Conservation (phyloP, 2,888 invertebrate species). For the Tinea semifulvella region DNA sequence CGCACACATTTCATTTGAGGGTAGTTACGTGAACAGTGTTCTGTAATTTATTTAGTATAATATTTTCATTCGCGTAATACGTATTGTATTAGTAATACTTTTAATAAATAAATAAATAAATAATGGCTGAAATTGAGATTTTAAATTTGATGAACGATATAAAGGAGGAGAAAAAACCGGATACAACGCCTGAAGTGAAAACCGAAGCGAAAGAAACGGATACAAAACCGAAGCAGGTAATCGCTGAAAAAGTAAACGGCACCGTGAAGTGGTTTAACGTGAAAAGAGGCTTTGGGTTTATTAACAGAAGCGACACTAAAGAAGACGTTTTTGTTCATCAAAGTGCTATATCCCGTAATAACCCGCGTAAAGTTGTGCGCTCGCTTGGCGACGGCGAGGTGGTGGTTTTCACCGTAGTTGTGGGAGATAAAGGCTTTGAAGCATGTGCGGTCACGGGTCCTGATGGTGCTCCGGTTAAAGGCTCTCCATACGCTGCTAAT, state of each 20-base stretch:
- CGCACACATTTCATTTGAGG: no score
- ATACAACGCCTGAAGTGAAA: no score
- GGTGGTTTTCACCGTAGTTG: constrained; percentile 93
- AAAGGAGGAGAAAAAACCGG: no score
- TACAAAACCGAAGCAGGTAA: constrained; percentile 28
- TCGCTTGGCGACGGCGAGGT: constrained; percentile 92
- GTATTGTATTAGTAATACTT: no score
- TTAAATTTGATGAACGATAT: no score
- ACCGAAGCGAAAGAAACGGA: neutral
- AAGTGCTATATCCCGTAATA: constrained; percentile 91
- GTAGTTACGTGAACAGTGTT: no score
- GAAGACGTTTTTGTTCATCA: constrained; percentile 97
- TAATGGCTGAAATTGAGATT: no score
- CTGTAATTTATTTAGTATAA: no score
- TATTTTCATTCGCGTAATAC: no score
- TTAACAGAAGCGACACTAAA: constrained; percentile 92
- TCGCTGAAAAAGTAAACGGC: constrained; percentile 87
- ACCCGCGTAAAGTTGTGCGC: constrained; percentile 90
- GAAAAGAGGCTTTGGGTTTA: constrained; percentile 92
- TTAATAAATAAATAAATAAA: no score
- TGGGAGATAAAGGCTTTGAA: constrained; percentile 91
- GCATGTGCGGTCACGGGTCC: constrained; percentile 94
- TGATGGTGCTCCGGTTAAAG: constrained; percentile 85
- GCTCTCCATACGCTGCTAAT: constrained; percentile 89
- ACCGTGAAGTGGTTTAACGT: constrained; percentile 95